phyloP scores from a whole-genome alignment of 2,797 vertebrate species.

The Leptoclinus maculatus region DNA sequence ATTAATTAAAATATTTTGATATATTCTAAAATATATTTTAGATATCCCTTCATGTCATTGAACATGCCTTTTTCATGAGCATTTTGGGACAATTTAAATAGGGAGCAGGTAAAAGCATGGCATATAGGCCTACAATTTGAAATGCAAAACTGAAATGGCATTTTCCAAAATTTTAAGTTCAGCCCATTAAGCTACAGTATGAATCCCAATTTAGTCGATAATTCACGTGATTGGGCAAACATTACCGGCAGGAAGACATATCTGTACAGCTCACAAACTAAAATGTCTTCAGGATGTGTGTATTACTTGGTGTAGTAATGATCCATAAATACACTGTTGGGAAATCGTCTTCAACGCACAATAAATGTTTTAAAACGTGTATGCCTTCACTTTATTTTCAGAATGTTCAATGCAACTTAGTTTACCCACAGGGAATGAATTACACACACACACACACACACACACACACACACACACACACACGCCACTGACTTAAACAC shows the following conservation, averaged over 20 bases:
- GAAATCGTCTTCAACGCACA: constrained; percentile 7
- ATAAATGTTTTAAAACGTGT: constrained; percentile 33
- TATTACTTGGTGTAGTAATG: background rate
- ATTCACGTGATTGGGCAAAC: background rate
- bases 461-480: background rate
- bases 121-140: background rate
- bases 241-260: background rate
- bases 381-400: background rate
- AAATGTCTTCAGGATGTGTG: background rate
- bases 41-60: background rate
- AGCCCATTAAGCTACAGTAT: background rate
- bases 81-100: background rate
- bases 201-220: background rate
- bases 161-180: background rate
- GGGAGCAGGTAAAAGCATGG: background rate
- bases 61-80: background rate
- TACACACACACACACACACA: background rate
- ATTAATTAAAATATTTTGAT: background rate
- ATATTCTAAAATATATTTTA: background rate
- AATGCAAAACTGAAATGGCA: background rate
- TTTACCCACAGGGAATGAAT: background rate
- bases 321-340: background rate
- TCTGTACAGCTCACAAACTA: background rate
- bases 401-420: background rate
- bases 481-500: background rate